Evolutionary conservation across 2,797 vertebrate species (phyloP).

Genomic region (Cetoscarus ocellatus): DNA sequence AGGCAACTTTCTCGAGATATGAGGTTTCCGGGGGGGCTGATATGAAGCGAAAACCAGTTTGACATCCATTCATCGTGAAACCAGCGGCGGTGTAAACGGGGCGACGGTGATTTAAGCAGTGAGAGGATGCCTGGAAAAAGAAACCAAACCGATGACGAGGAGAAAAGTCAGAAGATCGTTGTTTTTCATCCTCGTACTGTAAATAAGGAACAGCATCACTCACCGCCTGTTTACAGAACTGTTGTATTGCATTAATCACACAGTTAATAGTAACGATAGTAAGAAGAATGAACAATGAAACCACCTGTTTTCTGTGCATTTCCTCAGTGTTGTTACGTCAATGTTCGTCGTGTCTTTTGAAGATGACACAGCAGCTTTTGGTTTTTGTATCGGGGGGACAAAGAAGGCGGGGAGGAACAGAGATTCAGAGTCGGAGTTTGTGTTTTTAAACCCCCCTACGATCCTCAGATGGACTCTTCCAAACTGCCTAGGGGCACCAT

Average conservation of each 20-base stretch:
- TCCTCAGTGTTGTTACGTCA: constrained; percentile 29
- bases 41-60: constrained; percentile 41
- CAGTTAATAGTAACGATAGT: constrained; percentile 63
- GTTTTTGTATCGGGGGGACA: constrained; percentile 44
- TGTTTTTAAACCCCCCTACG: constrained; percentile 1
- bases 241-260: constrained; percentile 77
- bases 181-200: constrained; percentile 36
- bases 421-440: constrained; percentile 33
- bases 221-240: constrained; percentile 49
- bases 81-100: constrained; percentile 60
- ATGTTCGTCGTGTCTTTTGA: constrained; percentile 34
- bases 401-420: constrained; percentile 52
- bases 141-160: constrained; percentile 38
- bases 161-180: constrained; percentile 19
- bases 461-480: constrained; percentile 47
- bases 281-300: constrained; percentile 59
- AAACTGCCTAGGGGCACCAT: constrained; percentile 44
- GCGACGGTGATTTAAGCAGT: constrained; percentile 56
- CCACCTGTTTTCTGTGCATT: constrained; percentile 52
- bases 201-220: constrained; percentile 52
- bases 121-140: constrained; percentile 47
- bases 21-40: constrained; percentile 53
- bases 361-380: constrained; percentile 68
- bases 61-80: constrained; percentile 39
- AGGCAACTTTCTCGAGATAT: constrained; percentile 54